Evolutionary conservation across 1,140 invertebrate species (phyloP).

Genomic region (Hyposmocoma kahamanoa): DNA sequence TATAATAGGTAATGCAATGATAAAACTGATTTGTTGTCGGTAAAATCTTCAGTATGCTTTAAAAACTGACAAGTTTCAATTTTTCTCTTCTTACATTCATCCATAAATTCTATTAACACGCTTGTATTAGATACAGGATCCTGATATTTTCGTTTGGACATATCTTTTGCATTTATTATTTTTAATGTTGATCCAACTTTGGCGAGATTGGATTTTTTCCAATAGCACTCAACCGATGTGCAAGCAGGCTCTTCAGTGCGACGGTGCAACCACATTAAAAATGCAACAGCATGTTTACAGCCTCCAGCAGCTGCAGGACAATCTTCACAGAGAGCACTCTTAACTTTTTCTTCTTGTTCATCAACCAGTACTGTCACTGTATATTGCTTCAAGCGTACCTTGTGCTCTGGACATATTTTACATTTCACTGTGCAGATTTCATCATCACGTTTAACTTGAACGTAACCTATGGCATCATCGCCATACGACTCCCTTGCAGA

Average conservation of each 20-base stretch:
- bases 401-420: constrained; percentile 34
- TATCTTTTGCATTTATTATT: constrained; percentile 12
- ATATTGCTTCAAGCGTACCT: constrained; percentile 22
- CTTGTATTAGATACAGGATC: neutral
- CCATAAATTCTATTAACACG: constrained; percentile 10
- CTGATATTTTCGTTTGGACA: neutral
- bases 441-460: constrained; percentile 26
- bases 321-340: constrained; percentile 17
- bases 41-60: constrained; percentile 1
- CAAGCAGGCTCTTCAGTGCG: constrained; percentile 40
- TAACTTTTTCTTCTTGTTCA: constrained; percentile 13
- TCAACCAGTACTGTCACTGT: constrained; percentile 1
- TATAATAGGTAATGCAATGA: constrained; percentile 9
- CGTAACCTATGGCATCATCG: constrained; percentile 33
- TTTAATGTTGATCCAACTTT: constrained; percentile 14
- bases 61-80: constrained; percentile 9
- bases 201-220: constrained; percentile 12
- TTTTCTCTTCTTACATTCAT: constrained; percentile 15
- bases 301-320: constrained; percentile 25
- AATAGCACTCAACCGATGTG: constrained; percentile 42
- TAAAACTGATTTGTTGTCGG: neutral
- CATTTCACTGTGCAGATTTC: constrained; percentile 24
- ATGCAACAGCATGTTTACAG: constrained; percentile 47
- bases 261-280: constrained; percentile 48
- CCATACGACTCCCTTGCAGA: constrained; percentile 28